A percentile compares a stretch with the other conserved stretches of the same genome.
Conservation (phyloP, 2,113 vertebrate genomes). For the Pteronura brasiliensis region DNA sequence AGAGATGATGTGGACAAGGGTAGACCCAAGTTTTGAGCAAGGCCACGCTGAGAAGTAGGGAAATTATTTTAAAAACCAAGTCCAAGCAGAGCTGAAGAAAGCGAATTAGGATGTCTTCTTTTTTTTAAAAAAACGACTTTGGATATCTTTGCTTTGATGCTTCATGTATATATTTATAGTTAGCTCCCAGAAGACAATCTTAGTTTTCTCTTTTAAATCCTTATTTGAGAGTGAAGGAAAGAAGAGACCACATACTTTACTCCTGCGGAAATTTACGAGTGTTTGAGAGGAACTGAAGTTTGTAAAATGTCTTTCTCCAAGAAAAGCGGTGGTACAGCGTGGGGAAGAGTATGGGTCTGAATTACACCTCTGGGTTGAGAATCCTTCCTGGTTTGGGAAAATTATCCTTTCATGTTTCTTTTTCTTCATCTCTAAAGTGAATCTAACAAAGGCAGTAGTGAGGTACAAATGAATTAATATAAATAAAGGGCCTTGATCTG, state of each 20-base stretch:
- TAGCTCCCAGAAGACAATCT: neutral
- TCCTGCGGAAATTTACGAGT: neutral
- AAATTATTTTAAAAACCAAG: neutral
- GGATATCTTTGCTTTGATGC: constrained; percentile 5
- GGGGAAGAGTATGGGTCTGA: accelerated
- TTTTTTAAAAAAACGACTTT: neutral
- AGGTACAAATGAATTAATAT: neutral
- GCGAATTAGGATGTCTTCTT: neutral
- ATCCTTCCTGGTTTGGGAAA: neutral
- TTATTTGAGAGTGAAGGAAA: neutral
- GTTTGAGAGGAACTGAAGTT: neutral
- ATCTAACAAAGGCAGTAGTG: neutral
- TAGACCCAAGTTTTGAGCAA: neutral
- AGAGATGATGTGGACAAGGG: neutral
- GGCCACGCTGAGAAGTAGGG: neutral
- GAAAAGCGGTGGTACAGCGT: too few relatives aligned
- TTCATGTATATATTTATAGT: neutral
- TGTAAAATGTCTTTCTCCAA: neutral
- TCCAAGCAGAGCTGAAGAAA: neutral
- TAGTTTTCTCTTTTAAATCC: neutral
- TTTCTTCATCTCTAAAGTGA: neutral
- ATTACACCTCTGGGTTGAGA: neutral
- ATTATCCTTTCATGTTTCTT: neutral
- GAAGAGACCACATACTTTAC: neutral
- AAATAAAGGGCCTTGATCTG: neutral